Evolutionary conservation across 2,888 invertebrate species (phyloP), one percentile per base, ranked within the genome.

Genomic region (Cephus sareptanus): DNA sequence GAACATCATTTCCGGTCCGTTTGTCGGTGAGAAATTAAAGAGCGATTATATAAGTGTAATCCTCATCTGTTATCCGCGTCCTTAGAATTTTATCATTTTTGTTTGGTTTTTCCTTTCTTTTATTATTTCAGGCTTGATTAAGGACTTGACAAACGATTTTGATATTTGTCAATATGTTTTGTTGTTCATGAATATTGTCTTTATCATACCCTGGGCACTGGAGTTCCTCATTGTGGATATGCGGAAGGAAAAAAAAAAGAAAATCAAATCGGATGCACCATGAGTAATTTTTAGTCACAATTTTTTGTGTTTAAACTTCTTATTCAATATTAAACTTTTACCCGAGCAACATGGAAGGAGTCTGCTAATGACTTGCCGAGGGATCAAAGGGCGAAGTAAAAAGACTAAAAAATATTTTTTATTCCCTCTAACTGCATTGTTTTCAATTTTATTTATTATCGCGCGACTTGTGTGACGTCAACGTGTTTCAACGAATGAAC

Each of bases 131-230:
- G 95, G 95, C 82, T 92, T 94, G 79, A 91, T 95, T 40, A 93
- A 94, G 83, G 93, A 94, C 86, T 91, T 92, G 71, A 95, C 96
- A 0, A 92, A 94, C 23, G 94, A 94, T 85, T 95, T 95, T 85
- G 91, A 93, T 12, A 92, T 95, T 85, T 95, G 95, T 79, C 95
- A 96, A 88, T 92, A 95, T 78, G 93, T 94, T 3, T 93, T 96
- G 87, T 94, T 95, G 81, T 92, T 94, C 56, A 94, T 95, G 81
- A 94, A 95, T 90, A 91, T 94, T 69, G 87, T 95, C 6, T 96
- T 96, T 87, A 94, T 94, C 11, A 92, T 95, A 40, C 93, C 95
- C 0, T 96, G 96, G 96, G 92, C 93, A 68, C 90, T 95, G 74
- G 96, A 96, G 88, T 92, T 92, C 31, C 76, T 89, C 15, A 77